phyloP scores from a whole-genome alignment of 2,113 vertebrate genomes.

The Mastomys coucha region DNA sequence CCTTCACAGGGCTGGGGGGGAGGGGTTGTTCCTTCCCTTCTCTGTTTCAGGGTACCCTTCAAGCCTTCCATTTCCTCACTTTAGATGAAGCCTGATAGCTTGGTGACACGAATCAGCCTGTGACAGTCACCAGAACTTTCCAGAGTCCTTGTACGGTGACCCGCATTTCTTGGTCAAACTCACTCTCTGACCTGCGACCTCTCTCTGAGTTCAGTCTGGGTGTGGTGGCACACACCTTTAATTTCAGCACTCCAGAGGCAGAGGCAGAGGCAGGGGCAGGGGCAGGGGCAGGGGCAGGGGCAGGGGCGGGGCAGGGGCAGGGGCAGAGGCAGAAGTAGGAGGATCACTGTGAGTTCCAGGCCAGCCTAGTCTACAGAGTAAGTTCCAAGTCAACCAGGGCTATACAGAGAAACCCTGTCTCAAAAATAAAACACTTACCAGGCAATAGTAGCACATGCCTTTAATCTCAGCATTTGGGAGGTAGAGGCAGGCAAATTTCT shows the following conservation, averaged over 20 bases:
- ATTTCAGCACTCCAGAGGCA: not conserved
- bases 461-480: too few relatives aligned
- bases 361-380: too few relatives aligned
- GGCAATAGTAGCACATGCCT: too few relatives aligned
- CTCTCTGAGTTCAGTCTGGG: not conserved
- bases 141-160: not conserved
- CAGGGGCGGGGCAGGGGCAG: too few relatives aligned
- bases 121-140: not conserved
- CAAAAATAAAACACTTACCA: too few relatives aligned
- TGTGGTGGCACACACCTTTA: not conserved
- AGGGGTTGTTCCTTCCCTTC: not conserved
- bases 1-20: fast-evolving
- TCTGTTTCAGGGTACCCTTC: not conserved
- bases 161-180: fast-evolving
- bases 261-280: not conserved
- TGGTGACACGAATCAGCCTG: not conserved
- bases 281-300: too few relatives aligned
- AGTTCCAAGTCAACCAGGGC: too few relatives aligned
- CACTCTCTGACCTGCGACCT: fast-evolving
- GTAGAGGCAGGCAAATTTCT: too few relatives aligned
- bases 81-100: not conserved
- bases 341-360: too few relatives aligned
- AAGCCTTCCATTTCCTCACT: not conserved
- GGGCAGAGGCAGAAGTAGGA: too few relatives aligned
- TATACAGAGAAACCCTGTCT: too few relatives aligned